These are phyloP conservation scores for Typhlichthys subterraneus DNA, from an alignment of 2,797 vertebrate species.

Conservation along the genomic window DNA sequence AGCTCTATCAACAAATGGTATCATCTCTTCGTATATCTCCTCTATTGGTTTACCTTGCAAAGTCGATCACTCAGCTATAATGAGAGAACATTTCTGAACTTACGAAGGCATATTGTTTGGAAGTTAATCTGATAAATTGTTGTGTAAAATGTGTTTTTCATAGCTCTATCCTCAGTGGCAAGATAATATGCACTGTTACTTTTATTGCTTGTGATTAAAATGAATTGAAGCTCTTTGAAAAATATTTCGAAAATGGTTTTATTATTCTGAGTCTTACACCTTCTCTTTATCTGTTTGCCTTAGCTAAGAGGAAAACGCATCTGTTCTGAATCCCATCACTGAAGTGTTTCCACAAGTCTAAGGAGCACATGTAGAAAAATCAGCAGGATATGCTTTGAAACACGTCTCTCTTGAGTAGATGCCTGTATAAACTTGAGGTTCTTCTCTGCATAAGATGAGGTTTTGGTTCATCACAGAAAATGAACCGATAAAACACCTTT, in stretches of 20 bases:
- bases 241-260: background rate
- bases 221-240: background rate
- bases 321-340: background rate
- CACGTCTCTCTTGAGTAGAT: constrained; percentile 16
- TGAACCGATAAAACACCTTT: constrained; percentile 7
- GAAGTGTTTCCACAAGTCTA: constrained; percentile 14
- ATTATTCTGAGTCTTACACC: background rate
- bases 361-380: constrained; percentile 6
- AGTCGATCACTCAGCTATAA: no score
- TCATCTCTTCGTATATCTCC: no score
- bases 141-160: no score
- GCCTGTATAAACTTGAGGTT: constrained; percentile 19
- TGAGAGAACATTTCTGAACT: no score
- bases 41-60: no score
- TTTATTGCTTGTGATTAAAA: no score
- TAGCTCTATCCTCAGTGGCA: no score
- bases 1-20: no score
- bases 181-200: no score
- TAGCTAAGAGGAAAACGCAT: constrained; percentile 16
- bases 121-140: no score
- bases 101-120: no score
- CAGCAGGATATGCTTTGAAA: constrained; percentile 31
- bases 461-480: constrained; percentile 28
- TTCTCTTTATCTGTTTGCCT: constrained; percentile 12
- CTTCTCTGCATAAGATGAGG: constrained; percentile 28